Evolutionary conservation across 2,113 vertebrate species (phyloP).

Genomic region (Pituophis catenifer): DNA sequence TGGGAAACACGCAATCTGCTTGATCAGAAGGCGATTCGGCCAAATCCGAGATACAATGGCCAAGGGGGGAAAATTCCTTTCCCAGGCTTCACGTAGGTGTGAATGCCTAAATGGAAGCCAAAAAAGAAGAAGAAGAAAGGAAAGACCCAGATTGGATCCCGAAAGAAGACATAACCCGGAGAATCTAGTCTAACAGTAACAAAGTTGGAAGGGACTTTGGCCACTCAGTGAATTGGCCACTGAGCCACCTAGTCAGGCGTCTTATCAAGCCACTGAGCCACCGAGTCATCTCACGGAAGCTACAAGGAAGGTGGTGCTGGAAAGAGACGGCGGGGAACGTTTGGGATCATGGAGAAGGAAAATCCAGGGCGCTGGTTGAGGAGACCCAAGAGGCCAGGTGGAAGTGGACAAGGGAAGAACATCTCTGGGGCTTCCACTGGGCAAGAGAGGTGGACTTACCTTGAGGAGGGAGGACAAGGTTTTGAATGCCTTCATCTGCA

Average conservation of each 20-base stretch:
- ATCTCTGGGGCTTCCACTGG: no score
- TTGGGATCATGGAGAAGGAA: no score
- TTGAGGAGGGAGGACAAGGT: constrained; percentile 48
- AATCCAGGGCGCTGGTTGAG: no score
- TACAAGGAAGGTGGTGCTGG: no score
- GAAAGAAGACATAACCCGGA: not conserved
- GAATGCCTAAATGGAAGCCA: not conserved
- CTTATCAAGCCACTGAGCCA: no score
- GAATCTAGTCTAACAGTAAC: not conserved
- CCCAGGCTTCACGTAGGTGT: not conserved
- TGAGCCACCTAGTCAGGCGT: no score
- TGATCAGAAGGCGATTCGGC: not conserved
- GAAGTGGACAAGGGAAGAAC: no score
- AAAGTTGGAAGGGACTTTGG: no score
- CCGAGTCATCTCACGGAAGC: no score
- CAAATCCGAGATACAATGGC: not conserved
- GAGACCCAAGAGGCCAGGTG: no score
- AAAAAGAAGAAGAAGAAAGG: not conserved
- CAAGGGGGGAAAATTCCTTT: not conserved
- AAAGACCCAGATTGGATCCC: not conserved
- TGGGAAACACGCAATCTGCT: not conserved
- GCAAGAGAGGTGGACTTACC: constrained; percentile 38
- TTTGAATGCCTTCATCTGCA: constrained; percentile 49
- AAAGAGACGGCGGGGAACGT: no score
- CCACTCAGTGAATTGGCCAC: no score